These are phyloP conservation scores for Nothobranchius furzeri DNA, from an alignment of 2,113 vertebrate species.

Conservation along the genomic window DNA sequence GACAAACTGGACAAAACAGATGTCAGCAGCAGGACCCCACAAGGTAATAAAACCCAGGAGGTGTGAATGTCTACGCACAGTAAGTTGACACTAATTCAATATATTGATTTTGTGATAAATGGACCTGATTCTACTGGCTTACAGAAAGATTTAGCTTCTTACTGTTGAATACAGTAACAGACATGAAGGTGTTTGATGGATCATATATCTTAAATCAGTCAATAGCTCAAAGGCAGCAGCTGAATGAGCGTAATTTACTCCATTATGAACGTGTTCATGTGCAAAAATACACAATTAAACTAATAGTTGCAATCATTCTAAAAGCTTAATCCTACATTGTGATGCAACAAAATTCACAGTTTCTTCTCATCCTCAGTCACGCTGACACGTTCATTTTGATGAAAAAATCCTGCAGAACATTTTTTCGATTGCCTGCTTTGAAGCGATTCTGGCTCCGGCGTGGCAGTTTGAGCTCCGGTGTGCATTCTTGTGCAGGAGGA, in stretches of 20 bases:
- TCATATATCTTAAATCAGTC: conserved; percentile 23
- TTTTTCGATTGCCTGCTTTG: conserved; percentile 24
- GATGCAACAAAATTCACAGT: conserved; percentile 7
- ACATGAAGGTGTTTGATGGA: conserved; percentile 29
- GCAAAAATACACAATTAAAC: too few relatives aligned
- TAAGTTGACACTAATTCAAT: conserved; percentile 10
- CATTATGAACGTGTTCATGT: neutral
- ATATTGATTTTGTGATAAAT: conserved; percentile 46
- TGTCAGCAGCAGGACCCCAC: neutral
- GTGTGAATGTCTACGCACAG: neutral
- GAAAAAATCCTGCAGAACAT: conserved; percentile 30
- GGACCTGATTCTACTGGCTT: conserved; percentile 2
- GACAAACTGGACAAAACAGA: too few relatives aligned
- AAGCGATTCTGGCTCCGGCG: conserved; percentile 6
- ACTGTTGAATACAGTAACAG: conserved; percentile 17
- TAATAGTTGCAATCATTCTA: neutral
- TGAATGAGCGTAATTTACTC: conserved; percentile 18
- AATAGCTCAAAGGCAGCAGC: conserved; percentile 21
- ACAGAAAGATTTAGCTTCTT: conserved; percentile 28
- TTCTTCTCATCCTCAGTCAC: conserved; percentile 24
- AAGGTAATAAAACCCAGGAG: too few relatives aligned
- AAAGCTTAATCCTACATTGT: neutral
- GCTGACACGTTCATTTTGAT: conserved; percentile 29
- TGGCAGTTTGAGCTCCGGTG: conserved; percentile 19
- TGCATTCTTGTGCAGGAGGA: conserved; percentile 27